These are phyloP conservation scores for Scotopteryx bipunctaria DNA, from an alignment of 2,888 invertebrate species.

Conservation along the genomic window DNA sequence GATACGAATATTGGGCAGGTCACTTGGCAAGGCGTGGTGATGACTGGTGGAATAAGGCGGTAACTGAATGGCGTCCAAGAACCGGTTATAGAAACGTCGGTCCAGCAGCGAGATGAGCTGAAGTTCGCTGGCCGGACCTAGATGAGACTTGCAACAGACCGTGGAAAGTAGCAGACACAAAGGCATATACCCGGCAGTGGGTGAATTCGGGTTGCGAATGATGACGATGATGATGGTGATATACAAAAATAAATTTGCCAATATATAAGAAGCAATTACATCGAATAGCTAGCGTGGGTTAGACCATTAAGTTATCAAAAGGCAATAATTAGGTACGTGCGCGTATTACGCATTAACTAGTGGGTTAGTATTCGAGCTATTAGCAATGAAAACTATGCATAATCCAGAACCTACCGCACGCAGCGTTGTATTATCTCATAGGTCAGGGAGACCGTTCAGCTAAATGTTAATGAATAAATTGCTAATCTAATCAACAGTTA, in stretches of 20 bases:
- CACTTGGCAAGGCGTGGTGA: too few species aligned
- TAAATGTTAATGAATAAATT: slow-evolving; percentile 25
- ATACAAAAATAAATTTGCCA: too few species aligned
- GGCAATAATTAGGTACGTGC: slow-evolving; percentile 5
- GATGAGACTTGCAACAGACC: too few species aligned
- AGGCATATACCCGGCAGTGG: too few species aligned
- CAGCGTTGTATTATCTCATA: slow-evolving; percentile 43
- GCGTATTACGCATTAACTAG: neutral
- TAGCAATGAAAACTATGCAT: slow-evolving; percentile 45
- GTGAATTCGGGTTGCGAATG: too few species aligned
- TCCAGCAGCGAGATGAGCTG: too few species aligned
- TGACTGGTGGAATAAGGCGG: too few species aligned
- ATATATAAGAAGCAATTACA: neutral
- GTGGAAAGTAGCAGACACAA: too few species aligned
- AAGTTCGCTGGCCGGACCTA: too few species aligned
- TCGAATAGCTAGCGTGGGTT: neutral
- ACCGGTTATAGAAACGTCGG: too few species aligned
- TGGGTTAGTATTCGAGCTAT: slow-evolving; percentile 30
- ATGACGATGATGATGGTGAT: too few species aligned
- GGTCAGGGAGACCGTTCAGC: slow-evolving; percentile 38
- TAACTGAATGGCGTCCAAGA: too few species aligned
- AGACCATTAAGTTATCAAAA: neutral
- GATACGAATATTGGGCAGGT: neutral
- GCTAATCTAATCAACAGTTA: neutral
- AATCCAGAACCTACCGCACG: slow-evolving; percentile 50